Evolutionary conservation across 2,113 vertebrate genomes (phyloP), one percentile per base, ranked within the genome.

Genomic region (Hymenochirus boettgeri): DNA sequence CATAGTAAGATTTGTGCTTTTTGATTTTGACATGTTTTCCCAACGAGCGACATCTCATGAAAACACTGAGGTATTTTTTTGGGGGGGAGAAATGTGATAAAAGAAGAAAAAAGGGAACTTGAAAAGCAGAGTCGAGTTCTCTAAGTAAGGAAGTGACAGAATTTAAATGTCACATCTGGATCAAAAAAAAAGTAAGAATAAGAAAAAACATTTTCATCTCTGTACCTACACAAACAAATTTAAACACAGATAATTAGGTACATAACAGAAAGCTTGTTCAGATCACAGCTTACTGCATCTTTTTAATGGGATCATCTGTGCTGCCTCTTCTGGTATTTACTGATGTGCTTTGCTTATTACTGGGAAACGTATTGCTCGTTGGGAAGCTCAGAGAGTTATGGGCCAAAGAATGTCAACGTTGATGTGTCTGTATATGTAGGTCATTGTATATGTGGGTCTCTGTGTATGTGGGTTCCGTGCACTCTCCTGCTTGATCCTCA

Each of bases 1-100:
- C 69, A 75, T 75, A 71, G 78, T 79, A 70, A 75, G 76, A 82
- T 88, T 86, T 80, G 73, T 82, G 75, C 80, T 81, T 82, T n/a
- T 80, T 67, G 75, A 64, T 76, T 85, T 74, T 89, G 86, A 83
- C 85, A 83, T 83, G 74, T 86, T 89, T 90, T 90, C 77, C 84
- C 86, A 88, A 84, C 75, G 82, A 76, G 70, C 66, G 77, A 66
- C 81, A 89, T 84, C 77, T 81, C 80, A 78, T 60, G 70, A 89
- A 89, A 88, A 89, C 79, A 89, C 53, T 19, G 76, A 85, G 76
- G 77, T 75, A 79, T 84, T 83, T 82, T 0, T n/a, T n/a, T n/a
- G n/a, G n/a, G n/a, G n/a, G 51, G 62, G 62, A 39, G 62, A 29
- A 82, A 83, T 82, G 86, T 81, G 78, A 77, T 80, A 83, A 84